A percentile compares a stretch with the other conserved stretches of the same genome.
Conservation (phyloP, 2,113 vertebrate species). For the Anguilla rostrata region DNA sequence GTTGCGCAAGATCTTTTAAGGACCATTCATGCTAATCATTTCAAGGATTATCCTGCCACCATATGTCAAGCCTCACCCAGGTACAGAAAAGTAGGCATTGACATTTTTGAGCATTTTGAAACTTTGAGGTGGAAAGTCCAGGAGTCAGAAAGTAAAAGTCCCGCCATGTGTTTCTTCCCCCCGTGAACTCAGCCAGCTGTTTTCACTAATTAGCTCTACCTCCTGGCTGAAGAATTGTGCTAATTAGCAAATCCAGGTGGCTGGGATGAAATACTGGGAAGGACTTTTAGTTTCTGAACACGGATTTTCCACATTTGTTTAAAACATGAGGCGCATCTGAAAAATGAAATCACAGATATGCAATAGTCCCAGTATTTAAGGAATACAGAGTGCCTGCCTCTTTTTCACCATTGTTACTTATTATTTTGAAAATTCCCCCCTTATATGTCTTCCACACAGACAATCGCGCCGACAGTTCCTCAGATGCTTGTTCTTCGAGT, state of each 20-base stretch:
- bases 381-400: not conserved
- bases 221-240: no score
- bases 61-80: not conserved
- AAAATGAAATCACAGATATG: not conserved
- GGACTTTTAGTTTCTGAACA: no score
- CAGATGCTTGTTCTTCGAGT: slow-evolving; percentile 51
- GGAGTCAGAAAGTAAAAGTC: no score
- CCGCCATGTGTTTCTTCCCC: no score
- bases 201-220: no score
- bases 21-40: not conserved
- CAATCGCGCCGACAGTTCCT: slow-evolving; percentile 7
- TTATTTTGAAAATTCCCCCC: not conserved
- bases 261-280: no score
- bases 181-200: no score
- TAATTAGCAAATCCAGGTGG: no score
- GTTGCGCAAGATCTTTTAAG: slow-evolving; percentile 5
- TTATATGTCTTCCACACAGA: not conserved
- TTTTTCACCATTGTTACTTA: not conserved
- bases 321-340: no score
- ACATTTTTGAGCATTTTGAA: slow-evolving; percentile 8
- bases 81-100: not conserved
- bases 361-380: not conserved
- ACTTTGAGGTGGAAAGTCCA: no score
- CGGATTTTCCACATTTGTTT: no score
- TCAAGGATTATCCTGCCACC: not conserved